Base-by-base conservation (phyloP, 2,113 vertebrate genomes). In the Carassius auratus region DNA sequence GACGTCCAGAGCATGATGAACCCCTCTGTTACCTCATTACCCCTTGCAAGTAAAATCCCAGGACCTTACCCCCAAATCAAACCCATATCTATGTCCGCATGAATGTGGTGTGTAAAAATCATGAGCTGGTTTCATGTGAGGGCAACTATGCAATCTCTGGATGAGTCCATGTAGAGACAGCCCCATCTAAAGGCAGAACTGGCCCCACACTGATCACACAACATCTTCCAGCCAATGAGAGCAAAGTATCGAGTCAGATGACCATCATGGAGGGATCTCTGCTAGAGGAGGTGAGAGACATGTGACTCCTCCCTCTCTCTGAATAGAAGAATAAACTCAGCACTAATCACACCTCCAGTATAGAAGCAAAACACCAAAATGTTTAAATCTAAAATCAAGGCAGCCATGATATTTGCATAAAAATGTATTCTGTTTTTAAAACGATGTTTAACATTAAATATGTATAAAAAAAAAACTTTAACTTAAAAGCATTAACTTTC, bases 161-260 rank as follows among this genome's bases (percentile, higher is more conserved):
- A 80, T 80, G 78, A 83, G 50, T 62, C 8, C 52, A 38, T 81
- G 79, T 81, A 81, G 79, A 81, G 59, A 81, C 78, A 66, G 78
- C 78, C 61, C 59, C 78, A 81, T 78, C 84, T 85, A 76, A 84
- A 66, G 62, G 64, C 84, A 85, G 62, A 77, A 80, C 76, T 45
- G 76, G 59, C 81, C 96, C 96, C 95, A 96, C 92, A 96, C 95
- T 97, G 96, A 96, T 94, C 95, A 81, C 95, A 96, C 96, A 96
- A 94, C 96, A 95, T 95, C 95, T 96, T 96, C 95, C 96, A 95
- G 96, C 96, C 96, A 97, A 93, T 98, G 97, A 98, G 95, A 97
- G 93, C 96, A 96, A 96, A 96, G 96, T 96, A 93, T 95, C 96
- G 94, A 95, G 93, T 94, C 97, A 96, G 94, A 96, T 97, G 94